Conservation (phyloP, 1,140 invertebrate species). For the Melanaphis sacchari region DNA sequence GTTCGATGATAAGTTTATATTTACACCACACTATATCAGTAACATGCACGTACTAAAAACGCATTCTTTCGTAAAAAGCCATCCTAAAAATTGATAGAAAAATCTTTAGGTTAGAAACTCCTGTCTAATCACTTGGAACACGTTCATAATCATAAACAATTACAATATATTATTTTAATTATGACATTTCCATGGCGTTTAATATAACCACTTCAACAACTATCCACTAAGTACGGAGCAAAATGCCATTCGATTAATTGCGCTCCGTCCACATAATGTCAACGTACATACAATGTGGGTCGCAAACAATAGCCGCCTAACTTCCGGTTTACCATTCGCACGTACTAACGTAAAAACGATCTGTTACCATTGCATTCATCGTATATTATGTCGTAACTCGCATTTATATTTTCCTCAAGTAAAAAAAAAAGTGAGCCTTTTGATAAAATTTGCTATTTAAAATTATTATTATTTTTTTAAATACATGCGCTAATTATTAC, state of each 20-base stretch:
- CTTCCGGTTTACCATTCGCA: neutral
- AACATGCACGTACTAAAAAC: neutral
- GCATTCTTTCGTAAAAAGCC: neutral
- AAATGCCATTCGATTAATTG: neutral
- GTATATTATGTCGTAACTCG: neutral
- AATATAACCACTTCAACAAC: neutral
- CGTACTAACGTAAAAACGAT: neutral
- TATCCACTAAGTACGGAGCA: no score
- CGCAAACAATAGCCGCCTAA: neutral
- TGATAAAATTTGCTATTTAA: neutral
- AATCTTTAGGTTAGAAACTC: neutral
- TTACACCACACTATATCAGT: no score
- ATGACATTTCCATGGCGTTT: neutral
- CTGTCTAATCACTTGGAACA: neutral
- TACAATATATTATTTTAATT: neutral
- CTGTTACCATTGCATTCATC: neutral
- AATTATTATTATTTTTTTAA: neutral
- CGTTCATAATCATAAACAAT: neutral
- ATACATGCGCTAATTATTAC: neutral
- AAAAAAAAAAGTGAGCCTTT: neutral
- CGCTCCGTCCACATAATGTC: neutral
- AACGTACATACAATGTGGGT: neutral
- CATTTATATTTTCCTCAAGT: neutral
- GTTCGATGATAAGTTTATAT: no score
- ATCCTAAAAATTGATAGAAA: neutral